Percentiles rank a stretch among this genome's conserved stretches.
Conservation (phyloP, 2,888 invertebrate genomes). For the Rhagophthalmus giganteus region DNA sequence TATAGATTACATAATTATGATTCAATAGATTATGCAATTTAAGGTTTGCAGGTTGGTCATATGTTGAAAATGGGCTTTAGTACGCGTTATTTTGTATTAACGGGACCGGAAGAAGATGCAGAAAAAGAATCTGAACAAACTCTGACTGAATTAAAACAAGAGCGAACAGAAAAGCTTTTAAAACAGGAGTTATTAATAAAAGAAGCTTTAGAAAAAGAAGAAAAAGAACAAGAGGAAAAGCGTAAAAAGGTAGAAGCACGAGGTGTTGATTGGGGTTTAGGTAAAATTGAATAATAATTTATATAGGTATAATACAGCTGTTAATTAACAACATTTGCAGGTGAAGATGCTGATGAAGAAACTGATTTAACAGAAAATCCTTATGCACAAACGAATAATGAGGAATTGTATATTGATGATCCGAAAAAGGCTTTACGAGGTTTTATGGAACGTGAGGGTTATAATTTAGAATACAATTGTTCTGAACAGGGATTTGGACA, state of each 20-base stretch:
- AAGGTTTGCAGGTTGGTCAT: conserved; percentile 70
- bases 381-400: conserved; percentile 78
- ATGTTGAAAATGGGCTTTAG: conserved; percentile 92
- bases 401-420: conserved; percentile 89
- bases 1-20: too few species aligned
- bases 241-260: conserved; percentile 62
- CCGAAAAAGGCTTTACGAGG: conserved; percentile 93
- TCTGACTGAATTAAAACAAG: conserved; percentile 73
- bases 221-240: conserved; percentile 58
- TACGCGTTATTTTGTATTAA: conserved; percentile 76
- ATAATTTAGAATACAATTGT: conserved; percentile 82
- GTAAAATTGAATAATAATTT: too few species aligned
- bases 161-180: conserved; percentile 48
- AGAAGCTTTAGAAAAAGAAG: conserved; percentile 57
- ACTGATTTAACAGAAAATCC: conserved; percentile 82
- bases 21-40: not conserved
- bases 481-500: conserved; percentile 85
- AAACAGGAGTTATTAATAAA: conserved; percentile 53
- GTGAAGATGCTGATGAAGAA: conserved; percentile 87
- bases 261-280: conserved; percentile 94
- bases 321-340: too few species aligned
- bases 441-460: conserved; percentile 92
- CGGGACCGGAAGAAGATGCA: conserved; percentile 83
- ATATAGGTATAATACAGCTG: too few species aligned
- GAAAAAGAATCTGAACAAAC: conserved; percentile 84